A percentile compares a stretch with the other conserved stretches of the same genome.
phyloP scores from a whole-genome alignment of 2,113 vertebrate species.

The Chelonoidis abingdonii region DNA sequence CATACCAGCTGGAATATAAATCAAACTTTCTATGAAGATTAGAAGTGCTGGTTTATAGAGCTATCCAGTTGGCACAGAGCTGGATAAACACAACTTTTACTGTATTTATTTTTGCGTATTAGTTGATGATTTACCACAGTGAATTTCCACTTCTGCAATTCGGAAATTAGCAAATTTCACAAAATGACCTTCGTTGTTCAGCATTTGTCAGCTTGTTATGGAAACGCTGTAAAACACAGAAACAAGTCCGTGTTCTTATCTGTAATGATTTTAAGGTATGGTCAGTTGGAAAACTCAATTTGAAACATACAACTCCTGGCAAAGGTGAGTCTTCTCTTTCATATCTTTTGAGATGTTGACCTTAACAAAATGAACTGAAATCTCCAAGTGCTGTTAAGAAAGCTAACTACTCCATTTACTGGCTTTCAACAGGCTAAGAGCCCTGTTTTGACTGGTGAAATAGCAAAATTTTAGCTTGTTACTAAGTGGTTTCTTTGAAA shows the following conservation, averaged over 20 bases:
- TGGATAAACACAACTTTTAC: background rate
- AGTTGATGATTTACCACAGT: background rate
- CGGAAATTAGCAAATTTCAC: background rate
- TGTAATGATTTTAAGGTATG: background rate
- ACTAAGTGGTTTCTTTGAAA: too few species aligned
- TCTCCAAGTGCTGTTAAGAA: background rate
- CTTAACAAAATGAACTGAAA: conserved; percentile 4
- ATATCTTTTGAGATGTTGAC: accelerated
- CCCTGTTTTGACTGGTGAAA: background rate
- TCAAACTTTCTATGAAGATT: too few species aligned
- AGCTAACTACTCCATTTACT: background rate
- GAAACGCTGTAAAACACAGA: background rate
- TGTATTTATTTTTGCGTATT: accelerated
- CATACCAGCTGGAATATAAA: too few species aligned
- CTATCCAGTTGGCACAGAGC: too few species aligned
- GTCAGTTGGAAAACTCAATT: background rate
- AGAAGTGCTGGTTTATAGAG: too few species aligned
- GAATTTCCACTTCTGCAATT: background rate
- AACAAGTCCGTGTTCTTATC: background rate
- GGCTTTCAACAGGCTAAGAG: background rate
- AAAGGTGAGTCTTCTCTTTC: background rate
- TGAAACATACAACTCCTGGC: background rate
- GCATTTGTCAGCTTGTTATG: background rate
- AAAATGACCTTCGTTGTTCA: background rate
- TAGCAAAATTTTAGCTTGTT: too few species aligned